Base-by-base conservation (phyloP, 2,113 vertebrate species). In the Urocolius indicus region DNA sequence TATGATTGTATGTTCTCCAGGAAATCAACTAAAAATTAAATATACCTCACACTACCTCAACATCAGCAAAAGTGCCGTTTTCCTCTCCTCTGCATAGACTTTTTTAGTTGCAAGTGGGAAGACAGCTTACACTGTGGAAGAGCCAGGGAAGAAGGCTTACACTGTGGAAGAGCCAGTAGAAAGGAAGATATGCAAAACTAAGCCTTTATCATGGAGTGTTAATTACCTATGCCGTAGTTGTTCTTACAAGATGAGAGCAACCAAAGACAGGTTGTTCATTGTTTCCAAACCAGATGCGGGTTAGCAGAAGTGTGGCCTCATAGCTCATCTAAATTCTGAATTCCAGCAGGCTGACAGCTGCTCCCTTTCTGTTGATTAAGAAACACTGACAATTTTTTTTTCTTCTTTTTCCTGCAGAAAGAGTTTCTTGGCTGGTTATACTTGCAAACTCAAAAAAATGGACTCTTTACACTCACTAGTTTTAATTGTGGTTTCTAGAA, bases 351-450 rank as follows among this genome's bases (percentile, higher is more conserved):
- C 89, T 93, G 72, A 61, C 89, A 89, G 86, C 95, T 85, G 84
- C 73, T 95, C 61, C 65, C 78, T 94, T 95, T 82, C 95, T 93
- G 76, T 75, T 74, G 62, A 92, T 87, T 90, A 87, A 94, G 90
- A 96, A 96, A 82, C 71, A 74, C 17, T 57, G 83, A 65, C 77
- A 76, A 94, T 55, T 72, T 77, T 57, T 48, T 34, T 72, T 21
- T 43, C 10, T 54, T 43, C 51, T 78, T 81, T 66, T 93, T 55
- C 38, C 29, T 91, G 34, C 41, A 84, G 77, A 83, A 57, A 82
- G 45, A 59, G 10, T 69, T 95, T 91, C 71, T 86, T 55, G 61
- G 73, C 45, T 85, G 45, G 49, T 94, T 74, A 30, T 76, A 78
- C 67, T 71, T 63, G 21, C 61, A 54, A 93, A 87, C 32, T 73